Evolutionary conservation across 2,888 invertebrate species (phyloP).

Genomic region (Sarcophaga rosellei): DNA sequence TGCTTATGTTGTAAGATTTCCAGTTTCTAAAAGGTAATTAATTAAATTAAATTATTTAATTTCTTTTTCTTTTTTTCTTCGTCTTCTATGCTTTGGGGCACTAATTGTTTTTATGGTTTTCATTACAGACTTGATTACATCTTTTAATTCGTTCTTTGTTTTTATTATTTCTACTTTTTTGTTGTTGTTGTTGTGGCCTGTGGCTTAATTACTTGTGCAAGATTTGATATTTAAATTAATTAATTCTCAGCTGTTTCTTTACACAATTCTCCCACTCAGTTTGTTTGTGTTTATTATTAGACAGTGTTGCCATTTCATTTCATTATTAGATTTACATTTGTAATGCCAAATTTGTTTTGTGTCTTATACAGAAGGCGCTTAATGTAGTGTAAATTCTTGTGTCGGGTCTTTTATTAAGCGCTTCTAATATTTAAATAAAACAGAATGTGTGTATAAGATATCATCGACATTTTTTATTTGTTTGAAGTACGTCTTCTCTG

Average conservation of each 20-base stretch:
- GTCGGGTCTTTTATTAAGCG: no score
- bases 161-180: background rate
- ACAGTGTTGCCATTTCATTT: background rate
- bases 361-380: no score
- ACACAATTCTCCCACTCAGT: background rate
- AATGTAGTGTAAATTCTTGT: no score
- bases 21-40: slow-evolving; percentile 42
- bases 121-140: background rate
- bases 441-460: no score
- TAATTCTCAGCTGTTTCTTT: slow-evolving; percentile 26
- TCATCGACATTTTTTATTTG: no score
- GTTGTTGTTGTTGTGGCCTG: background rate
- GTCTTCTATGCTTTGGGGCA: slow-evolving; percentile 3
- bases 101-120: background rate
- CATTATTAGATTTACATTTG: no score
- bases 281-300: background rate
- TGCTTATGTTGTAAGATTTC: slow-evolving; percentile 22
- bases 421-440: no score
- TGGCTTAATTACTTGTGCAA: slow-evolving; percentile 42
- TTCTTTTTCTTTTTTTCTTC: background rate
- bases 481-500: no score
- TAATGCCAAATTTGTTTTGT: no score
- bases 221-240: slow-evolving; percentile 27
- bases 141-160: slow-evolving; percentile 18
- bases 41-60: slow-evolving; percentile 20